These are phyloP conservation scores for Drosophila sproati DNA, from an alignment of 1,140 invertebrate genomes.

Conservation along the genomic window DNA sequence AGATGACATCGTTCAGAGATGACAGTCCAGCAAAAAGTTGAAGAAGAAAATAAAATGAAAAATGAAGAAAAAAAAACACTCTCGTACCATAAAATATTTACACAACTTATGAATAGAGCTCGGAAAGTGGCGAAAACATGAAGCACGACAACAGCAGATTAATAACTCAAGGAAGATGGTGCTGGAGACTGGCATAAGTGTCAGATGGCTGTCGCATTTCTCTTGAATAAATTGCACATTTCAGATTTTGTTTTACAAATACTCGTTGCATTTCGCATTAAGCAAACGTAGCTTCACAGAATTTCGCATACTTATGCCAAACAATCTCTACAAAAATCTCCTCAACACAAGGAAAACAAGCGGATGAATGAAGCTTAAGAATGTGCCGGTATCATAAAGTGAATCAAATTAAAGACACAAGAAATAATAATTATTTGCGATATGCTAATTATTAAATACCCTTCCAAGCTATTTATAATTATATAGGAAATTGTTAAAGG, in stretches of 20 bases:
- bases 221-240: constrained; percentile 10
- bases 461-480: neutral
- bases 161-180: constrained; percentile 20
- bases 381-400: constrained; percentile 22
- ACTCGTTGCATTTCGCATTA: no score
- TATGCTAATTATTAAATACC: neutral
- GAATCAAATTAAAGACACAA: neutral
- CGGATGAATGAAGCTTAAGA: constrained; percentile 20
- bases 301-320: constrained; percentile 10
- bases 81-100: constrained; percentile 53
- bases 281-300: constrained; percentile 6
- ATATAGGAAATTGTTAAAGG: neutral
- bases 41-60: constrained; percentile 17
- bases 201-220: constrained; percentile 39
- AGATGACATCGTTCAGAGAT: constrained; percentile 30
- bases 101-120: constrained; percentile 41
- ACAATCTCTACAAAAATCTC: neutral
- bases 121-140: constrained; percentile 11
- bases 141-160: neutral
- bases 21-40: constrained; percentile 30
- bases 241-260: neutral
- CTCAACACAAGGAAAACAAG: constrained; percentile 3
- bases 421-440: neutral
- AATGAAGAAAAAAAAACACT: constrained; percentile 5
- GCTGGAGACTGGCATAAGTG: constrained; percentile 33